Evolutionary conservation across 2,113 vertebrate genomes (phyloP), one percentile per base, ranked within the genome.

Genomic region (Chaetodon trifascialis): DNA sequence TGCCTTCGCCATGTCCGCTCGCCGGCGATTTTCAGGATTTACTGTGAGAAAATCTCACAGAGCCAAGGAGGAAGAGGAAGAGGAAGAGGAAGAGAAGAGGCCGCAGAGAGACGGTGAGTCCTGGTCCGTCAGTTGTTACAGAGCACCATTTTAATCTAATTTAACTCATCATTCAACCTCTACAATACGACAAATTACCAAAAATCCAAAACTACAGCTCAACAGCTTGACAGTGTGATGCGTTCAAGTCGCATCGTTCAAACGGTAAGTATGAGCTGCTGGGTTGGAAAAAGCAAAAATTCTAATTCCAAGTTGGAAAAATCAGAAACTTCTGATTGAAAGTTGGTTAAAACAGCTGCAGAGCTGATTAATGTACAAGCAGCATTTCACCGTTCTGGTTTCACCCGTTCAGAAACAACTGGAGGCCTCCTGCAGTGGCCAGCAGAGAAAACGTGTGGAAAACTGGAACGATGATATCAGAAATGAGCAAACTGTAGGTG

Each of bases 21-120:
- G 7, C 19, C 34, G 46, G 56, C 34, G 58, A 84, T 81, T 86
- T 85, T 63, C 79, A 76, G 84, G 85, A 83, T 83, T 83, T 86
- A 79, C 51, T 67, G 74, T 58, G 66, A 76, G 71, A 76, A 89
- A 86, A 79, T 72, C 70, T 63, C 6, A 40, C 7, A 38, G 46
- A 55, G 52, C 30, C 30, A 30, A 12, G 44, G 38, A n/a, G 36
- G 7, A 47, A 21, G 36, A n/a, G n/a, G 25, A 25, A n/a, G 36
- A 52, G 49, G 51, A 36, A 7, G 44, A 76, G 46, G 30, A n/a
- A 21, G 38, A 30, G 51, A 36, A 7, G 44, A 76, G 46, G 30
- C 21, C 46, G 74, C 25, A 62, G 68, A 19, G 49, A 77, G 25
- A 34, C 4, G 2, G 49, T 42, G 67, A 80, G 62, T 77, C 66